Base-by-base conservation (phyloP, 2,888 invertebrate genomes). In the Microchrysa polita region DNA sequence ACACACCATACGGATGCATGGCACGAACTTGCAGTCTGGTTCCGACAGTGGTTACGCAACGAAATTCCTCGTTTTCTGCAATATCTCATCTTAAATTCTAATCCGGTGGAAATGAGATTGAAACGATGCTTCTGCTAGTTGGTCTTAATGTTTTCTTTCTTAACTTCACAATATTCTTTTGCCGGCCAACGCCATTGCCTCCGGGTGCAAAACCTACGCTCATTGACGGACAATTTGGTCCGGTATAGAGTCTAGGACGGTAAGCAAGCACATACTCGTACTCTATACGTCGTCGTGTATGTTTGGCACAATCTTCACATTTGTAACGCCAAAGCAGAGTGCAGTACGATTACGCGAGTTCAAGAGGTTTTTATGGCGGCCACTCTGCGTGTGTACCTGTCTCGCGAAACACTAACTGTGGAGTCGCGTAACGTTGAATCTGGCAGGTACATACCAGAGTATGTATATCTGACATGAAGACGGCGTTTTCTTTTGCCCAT, bases 281-380 rank as follows among this genome's bases (percentile, higher is more conserved):
- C 48, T 48, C 48, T 40, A 9, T 34, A 27, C 34, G 16, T 34
- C 23, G 42, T n/a, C 5, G 34, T 34, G 16, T 40, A 61, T 22
- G 65, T 65, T 65, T 65, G 65, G 65, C 65, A 48, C 65, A 65
- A 34, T 65, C 65, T 65, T 65, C 48, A 20, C 65, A 48, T 65
- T 65, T 34, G 48, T 48, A 48, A 44, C 23, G 65, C 48, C 48
- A 65, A n/a, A n/a, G n/a, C 27, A 34, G 48, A 34, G 48, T 65
- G 65, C 65, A 44, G 34, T 48, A 22, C n/a, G 65, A 65, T 65
- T 65, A 65, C 34, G 27, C 27, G 48, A 65, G 65, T 65, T 65
- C 65, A 65, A 65, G 65, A 65, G 48, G 65, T 65, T 65, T n/a
- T 65, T 65, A 65, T 65, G 65, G 65, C 65, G 48, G 65, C 48